A percentile compares a stretch with the other conserved stretches of the same genome.
phyloP scores from a whole-genome alignment of 2,797 vertebrate genomes.

The Cryptoprocta ferox region DNA sequence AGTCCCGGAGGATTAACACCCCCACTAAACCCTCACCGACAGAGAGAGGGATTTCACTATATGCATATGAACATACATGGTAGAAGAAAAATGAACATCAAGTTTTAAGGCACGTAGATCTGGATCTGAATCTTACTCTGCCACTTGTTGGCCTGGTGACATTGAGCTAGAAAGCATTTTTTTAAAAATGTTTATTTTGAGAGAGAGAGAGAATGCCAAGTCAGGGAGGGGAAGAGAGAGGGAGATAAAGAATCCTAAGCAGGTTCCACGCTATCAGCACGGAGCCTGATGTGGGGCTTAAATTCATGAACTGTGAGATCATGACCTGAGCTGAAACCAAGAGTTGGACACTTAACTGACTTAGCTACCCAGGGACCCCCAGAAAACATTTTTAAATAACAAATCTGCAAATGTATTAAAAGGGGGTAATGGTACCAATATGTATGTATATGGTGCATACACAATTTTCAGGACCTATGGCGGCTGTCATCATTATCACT shows the following conservation, averaged over 20 bases:
- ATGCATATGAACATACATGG: fast-evolving
- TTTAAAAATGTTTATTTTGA: no score
- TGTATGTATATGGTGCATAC: not conserved
- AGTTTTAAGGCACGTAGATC: not conserved
- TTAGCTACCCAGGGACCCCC: no score
- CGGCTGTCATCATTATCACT: not conserved
- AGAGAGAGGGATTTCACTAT: not conserved
- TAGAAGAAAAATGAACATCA: not conserved
- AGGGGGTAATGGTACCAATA: no score
- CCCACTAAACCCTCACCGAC: not conserved
- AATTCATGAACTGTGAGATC: no score
- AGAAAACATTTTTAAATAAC: not conserved
- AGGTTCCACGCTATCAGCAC: no score
- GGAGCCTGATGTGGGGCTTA: no score
- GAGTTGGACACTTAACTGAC: no score
- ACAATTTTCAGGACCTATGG: not conserved
- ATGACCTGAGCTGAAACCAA: no score
- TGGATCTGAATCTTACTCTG: not conserved
- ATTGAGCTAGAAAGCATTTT: not conserved
- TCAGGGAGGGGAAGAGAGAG: no score
- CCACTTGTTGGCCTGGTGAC: not conserved
- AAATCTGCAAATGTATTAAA: not conserved
- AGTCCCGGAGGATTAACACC: not conserved
- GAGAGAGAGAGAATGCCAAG: no score
- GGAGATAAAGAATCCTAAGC: no score